phyloP scores from a whole-genome alignment of 2,888 invertebrate genomes.

The Steinernema hermaphroditum region DNA sequence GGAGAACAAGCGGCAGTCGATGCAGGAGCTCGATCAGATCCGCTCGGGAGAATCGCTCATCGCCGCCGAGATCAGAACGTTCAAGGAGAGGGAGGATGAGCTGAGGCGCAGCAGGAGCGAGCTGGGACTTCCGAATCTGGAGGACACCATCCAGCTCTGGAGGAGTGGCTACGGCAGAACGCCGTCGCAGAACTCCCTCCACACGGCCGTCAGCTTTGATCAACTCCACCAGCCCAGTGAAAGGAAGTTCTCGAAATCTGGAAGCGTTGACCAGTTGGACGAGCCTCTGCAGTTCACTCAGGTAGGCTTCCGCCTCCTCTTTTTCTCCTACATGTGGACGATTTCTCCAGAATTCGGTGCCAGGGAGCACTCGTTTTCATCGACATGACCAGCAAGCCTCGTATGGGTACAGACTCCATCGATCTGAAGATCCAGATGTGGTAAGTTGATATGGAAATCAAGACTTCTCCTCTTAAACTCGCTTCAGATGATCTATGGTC shows the following conservation, averaged over 20 bases:
- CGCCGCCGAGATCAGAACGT: constrained; percentile 68
- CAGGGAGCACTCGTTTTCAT: not conserved
- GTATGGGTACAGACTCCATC: not conserved
- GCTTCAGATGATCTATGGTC: constrained; percentile 25
- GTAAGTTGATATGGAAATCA: not conserved
- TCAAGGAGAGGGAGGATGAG: constrained; percentile 70
- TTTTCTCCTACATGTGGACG: too few species aligned
- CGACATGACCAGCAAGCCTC: not conserved
- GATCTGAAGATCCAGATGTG: constrained; percentile 25
- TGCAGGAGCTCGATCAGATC: constrained; percentile 35
- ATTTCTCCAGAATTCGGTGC: not conserved
- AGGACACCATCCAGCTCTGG: constrained; percentile 41
- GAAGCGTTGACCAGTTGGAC: constrained; percentile 6
- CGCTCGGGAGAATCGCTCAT: constrained; percentile 35
- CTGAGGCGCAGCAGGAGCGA: constrained; percentile 62
- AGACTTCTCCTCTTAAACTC: not conserved
- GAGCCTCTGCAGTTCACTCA: not conserved
- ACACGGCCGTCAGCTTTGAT: constrained; percentile 11
- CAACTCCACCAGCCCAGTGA: not conserved
- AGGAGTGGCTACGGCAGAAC: constrained; percentile 9
- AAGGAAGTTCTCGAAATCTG: not conserved
- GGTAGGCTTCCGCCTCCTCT: not conserved
- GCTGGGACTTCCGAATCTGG: constrained; percentile 41
- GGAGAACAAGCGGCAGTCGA: constrained; percentile 8
- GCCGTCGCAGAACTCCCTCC: constrained; percentile 13